Percentiles rank a stretch among this genome's conserved stretches.
phyloP scores from a whole-genome alignment of 2,888 invertebrate species.

The Macrosoma leucophasiata region DNA sequence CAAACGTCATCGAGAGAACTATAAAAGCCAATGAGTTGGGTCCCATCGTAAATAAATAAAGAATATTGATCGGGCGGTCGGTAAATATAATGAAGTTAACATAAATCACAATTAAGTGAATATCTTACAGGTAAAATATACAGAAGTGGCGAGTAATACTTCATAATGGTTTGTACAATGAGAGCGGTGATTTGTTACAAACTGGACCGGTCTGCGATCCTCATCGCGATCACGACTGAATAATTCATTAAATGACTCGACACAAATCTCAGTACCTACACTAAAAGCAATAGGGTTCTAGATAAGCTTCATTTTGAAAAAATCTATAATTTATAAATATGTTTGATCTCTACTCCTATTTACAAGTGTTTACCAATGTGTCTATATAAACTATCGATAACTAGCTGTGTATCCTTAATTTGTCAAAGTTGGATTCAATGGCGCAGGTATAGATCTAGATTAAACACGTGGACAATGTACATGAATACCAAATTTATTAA shows the following conservation, averaged over 20 bases:
- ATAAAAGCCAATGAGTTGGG: conserved; percentile 10
- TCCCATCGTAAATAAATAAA: conserved; percentile 4
- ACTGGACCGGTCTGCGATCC: conserved; percentile 37
- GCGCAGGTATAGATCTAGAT: no score
- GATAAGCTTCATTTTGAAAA: conserved; percentile 22
- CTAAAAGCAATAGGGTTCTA: conserved; percentile 36
- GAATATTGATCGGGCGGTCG: no score
- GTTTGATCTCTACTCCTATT: no score
- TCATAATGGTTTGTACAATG: conserved; percentile 45
- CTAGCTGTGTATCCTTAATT: no score
- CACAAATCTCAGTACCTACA: conserved; percentile 49
- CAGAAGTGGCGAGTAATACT: conserved; percentile 44
- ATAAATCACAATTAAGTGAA: background rate
- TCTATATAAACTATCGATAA: no score
- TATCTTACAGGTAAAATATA: conserved; percentile 1
- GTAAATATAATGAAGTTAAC: background rate
- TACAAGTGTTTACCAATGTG: no score
- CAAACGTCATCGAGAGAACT: conserved; percentile 9
- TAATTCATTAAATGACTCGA: conserved; percentile 70
- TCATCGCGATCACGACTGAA: conserved; percentile 42
- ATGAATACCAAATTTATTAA: no score
- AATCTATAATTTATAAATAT: conserved; percentile 12
- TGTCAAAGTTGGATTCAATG: no score
- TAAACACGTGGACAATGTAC: no score
- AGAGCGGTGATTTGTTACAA: conserved; percentile 49